phyloP scores from a whole-genome alignment of 2,797 vertebrate species.

The Eremophila alpestris region DNA sequence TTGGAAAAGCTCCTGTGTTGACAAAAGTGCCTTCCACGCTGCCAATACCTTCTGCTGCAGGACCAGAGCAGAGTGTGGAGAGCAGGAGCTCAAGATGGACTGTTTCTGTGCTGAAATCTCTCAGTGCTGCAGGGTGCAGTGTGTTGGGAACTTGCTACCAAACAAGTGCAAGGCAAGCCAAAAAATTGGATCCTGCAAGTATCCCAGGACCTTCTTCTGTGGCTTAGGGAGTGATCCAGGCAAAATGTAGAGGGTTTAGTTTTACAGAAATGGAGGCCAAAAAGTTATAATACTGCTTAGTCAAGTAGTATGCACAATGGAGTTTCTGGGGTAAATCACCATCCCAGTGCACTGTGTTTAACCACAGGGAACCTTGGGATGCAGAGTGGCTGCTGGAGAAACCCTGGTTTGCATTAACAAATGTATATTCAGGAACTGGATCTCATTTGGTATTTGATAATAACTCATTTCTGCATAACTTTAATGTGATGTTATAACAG shows the following conservation, averaged over 20 bases:
- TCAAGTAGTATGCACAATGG: neutral
- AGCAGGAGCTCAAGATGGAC: neutral
- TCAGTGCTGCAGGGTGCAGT: accelerated
- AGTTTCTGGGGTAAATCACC: neutral
- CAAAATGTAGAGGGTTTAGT: neutral
- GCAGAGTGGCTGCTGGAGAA: neutral
- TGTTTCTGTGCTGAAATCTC: neutral
- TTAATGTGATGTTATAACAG: neutral
- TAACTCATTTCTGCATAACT: neutral
- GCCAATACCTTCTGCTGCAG: neutral
- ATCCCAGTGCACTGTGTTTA: neutral
- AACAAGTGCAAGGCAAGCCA: neutral
- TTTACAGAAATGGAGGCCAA: neutral
- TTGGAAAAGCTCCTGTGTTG: neutral
- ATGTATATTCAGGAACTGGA: neutral
- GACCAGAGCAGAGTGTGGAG: neutral
- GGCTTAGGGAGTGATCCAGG: neutral
- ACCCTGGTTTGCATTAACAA: neutral
- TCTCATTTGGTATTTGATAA: neutral
- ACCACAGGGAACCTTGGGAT: neutral
- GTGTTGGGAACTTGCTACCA: neutral
- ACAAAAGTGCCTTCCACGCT: neutral
- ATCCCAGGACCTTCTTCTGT: neutral
- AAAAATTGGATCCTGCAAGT: neutral
- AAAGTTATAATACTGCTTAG: neutral